A percentile compares a stretch with the other conserved stretches of the same genome.
Conservation (phyloP, 2,113 vertebrate genomes). For the Solenodon paradoxus region DNA sequence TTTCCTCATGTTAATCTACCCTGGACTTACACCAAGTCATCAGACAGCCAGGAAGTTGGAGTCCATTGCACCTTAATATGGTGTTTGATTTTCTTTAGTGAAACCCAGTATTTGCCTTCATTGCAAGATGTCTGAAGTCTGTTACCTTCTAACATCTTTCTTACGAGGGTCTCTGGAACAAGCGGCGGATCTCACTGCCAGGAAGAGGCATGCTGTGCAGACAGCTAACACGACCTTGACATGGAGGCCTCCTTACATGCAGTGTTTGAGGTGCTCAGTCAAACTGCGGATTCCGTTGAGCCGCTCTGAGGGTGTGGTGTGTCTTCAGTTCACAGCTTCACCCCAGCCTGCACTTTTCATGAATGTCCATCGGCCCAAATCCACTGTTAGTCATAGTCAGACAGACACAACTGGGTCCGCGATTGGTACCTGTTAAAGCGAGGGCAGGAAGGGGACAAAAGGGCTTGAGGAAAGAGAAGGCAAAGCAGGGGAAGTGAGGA, state of each 20-base stretch:
- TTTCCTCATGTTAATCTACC: not conserved
- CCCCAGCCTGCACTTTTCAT: not conserved
- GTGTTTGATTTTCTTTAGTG: not conserved
- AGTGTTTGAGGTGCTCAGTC: not conserved
- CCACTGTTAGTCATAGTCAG: not conserved
- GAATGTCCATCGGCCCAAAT: not conserved
- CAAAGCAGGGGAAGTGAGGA: not conserved
- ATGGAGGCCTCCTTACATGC: not conserved
- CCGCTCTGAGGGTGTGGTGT: too few relatives aligned
- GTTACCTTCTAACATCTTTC: not conserved
- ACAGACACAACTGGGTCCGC: not conserved
- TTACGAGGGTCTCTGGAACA: not conserved
- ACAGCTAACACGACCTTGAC: not conserved
- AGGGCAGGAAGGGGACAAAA: not conserved
- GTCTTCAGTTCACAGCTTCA: too few relatives aligned
- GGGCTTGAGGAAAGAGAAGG: too few relatives aligned
- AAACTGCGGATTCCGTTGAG: not conserved
- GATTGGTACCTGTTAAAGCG: not conserved
- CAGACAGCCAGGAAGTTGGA: not conserved
- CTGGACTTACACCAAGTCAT: not conserved
- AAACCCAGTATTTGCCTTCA: not conserved
- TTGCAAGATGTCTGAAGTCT: not conserved
- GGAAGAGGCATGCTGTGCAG: not conserved
- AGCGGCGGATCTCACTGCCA: not conserved
- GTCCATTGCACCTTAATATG: fast-evolving